Percentiles rank a stretch among this genome's conserved stretches.
These are phyloP conservation scores for Recurvirostra avosetta DNA, from an alignment of 2,113 vertebrate genomes.

Conservation along the genomic window DNA sequence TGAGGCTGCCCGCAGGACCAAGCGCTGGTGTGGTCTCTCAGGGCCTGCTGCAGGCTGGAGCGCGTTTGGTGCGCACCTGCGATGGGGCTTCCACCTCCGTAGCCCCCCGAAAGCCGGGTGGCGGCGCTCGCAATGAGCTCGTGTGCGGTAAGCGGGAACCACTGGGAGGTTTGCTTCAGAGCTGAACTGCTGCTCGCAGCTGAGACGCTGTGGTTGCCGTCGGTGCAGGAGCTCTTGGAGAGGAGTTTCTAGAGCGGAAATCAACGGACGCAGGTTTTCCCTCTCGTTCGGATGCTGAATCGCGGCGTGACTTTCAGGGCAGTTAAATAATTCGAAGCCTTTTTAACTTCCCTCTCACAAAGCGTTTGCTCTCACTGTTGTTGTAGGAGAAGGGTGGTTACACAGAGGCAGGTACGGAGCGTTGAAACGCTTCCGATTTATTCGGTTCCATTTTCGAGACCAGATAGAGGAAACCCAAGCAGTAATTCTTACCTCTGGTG, in stretches of 20 bases:
- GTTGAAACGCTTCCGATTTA: neutral
- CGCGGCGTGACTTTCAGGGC: neutral
- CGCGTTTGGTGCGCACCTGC: fast-evolving
- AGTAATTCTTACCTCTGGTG: neutral
- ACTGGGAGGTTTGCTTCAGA: neutral
- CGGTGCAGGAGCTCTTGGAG: neutral
- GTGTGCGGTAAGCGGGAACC: fast-evolving
- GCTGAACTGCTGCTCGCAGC: neutral
- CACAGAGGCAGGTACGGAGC: neutral
- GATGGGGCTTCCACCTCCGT: neutral
- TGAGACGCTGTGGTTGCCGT: fast-evolving
- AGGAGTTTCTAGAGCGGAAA: neutral
- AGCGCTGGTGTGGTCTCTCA: neutral
- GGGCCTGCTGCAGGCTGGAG: neutral
- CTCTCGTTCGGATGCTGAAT: neutral
- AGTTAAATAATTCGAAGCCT: neutral
- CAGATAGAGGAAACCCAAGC: neutral
- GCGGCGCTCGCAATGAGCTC: neutral
- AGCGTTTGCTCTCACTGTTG: neutral
- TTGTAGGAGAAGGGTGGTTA: fast-evolving
- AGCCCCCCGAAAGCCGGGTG: fast-evolving
- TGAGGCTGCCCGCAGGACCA: neutral
- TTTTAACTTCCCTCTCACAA: neutral
- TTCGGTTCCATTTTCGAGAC: neutral
- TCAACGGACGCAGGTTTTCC: neutral